Evolutionary conservation across 2,113 vertebrate species (phyloP), one percentile per base, ranked within the genome.

Genomic region (Hydropotes inermis): DNA sequence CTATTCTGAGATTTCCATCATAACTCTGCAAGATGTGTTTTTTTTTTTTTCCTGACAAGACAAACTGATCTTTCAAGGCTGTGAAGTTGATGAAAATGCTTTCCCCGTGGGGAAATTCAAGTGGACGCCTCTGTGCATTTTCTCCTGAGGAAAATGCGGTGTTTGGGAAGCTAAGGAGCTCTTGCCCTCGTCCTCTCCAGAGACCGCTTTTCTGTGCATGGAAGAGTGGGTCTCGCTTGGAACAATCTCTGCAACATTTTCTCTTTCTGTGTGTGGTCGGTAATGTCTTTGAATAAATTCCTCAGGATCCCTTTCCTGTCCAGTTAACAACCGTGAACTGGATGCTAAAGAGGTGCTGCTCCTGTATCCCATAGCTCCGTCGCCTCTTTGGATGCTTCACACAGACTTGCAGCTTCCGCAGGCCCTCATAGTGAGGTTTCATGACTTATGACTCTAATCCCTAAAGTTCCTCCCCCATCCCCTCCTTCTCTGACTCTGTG

Each of bases 41-140:
- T 50, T 78, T 43, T 83, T 79, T n/a, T 52, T 93, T 70, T 74
- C 25, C 64, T 84, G 78, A 95, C 87, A 94, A 95, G 91, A 94
- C 52, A 86, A 93, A 67, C 76, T 60, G 93, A 19, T 23, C 95
- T 96, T 91, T 25, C 4, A 70, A 82, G 45, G 61, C 67, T 79
- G 27, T 67, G 64, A 81, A 70, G 86, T 88, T 97, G 95, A 97
- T 96, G 85, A 96, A 95, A 97, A 89, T 76, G 85, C 64, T 93
- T 90, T 89, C 30, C 95, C 94, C 4, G 0, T 39, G 95, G 96
- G 95, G 83, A 74, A 43, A 54, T 60, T 43, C 76, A 83, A 60
- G 92, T 86, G 36, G 50, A 91, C 28, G 17, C n/a, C 60, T 91
- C 67, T 2, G 14, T 74, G 87, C 76, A 55, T 96, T 94, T 96